A percentile compares a stretch with the other conserved stretches of the same genome.
phyloP scores from a whole-genome alignment of 2,113 vertebrate species.

The Solea solea region DNA sequence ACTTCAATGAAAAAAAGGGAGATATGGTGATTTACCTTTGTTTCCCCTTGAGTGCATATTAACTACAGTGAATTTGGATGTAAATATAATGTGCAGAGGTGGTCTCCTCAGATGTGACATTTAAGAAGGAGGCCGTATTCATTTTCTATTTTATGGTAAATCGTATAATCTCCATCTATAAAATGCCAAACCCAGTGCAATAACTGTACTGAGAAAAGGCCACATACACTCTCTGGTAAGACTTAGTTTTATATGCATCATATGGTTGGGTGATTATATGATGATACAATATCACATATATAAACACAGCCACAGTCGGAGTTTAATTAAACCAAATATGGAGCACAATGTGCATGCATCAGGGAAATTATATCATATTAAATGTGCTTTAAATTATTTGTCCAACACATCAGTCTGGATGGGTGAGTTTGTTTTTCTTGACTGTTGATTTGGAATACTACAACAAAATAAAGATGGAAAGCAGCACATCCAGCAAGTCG shows the following conservation, averaged over 20 bases:
- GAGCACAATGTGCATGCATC: too few species aligned
- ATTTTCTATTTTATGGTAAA: conserved; percentile 36
- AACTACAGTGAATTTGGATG: background rate
- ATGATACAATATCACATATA: too few species aligned
- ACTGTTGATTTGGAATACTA: too few species aligned
- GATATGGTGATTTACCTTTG: background rate
- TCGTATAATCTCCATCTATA: conserved; percentile 17
- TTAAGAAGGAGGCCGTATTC: conserved; percentile 31
- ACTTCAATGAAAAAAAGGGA: background rate
- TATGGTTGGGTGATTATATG: too few species aligned
- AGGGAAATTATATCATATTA: too few species aligned
- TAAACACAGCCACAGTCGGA: too few species aligned
- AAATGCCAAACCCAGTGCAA: conserved; percentile 34
- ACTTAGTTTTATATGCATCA: conserved; percentile 19
- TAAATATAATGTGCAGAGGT: conserved; percentile 7
- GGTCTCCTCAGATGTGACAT: conserved; percentile 42
- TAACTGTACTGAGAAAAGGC: conserved; percentile 29
- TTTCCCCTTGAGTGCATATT: background rate
- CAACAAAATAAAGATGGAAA: background rate
- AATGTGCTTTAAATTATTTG: too few species aligned
- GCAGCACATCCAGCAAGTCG: background rate
- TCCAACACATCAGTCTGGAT: too few species aligned
- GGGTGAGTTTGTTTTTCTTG: too few species aligned
- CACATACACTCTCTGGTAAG: conserved; percentile 1
- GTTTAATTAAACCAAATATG: too few species aligned